Conservation (phyloP, 2,797 vertebrate species). For the Meriones psammophilus region DNA sequence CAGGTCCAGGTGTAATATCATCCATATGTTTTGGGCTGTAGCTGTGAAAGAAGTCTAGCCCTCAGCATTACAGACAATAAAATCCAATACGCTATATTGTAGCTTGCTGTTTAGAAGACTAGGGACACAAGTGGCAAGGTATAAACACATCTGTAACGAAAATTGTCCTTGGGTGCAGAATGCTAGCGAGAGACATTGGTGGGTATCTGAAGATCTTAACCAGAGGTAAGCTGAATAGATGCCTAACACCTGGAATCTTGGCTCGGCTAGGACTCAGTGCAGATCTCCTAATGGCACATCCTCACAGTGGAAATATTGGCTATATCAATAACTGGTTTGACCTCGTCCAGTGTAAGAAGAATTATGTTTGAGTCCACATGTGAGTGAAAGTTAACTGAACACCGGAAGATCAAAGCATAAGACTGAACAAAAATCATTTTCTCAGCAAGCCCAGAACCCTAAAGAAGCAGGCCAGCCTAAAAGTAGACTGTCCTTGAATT, state of each 20-base stretch:
- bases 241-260: neutral
- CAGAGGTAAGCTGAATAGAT: neutral
- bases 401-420: neutral
- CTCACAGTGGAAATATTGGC: neutral
- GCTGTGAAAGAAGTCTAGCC: constrained; percentile 35
- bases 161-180: constrained; percentile 13
- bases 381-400: neutral
- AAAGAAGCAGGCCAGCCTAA: constrained; percentile 33
- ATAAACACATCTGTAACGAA: neutral
- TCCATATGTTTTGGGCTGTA: constrained; percentile 71
- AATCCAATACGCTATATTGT: neutral
- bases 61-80: constrained; percentile 43
- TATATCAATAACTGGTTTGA: neutral
- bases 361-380: neutral
- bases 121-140: neutral
- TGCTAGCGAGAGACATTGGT: neutral
- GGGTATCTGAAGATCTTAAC: neutral
- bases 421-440: neutral
- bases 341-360: neutral
- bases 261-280: neutral
- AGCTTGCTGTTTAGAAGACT: constrained; percentile 14
- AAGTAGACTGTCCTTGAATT: constrained; percentile 35
- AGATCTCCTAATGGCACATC: neutral
- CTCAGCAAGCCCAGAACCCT: neutral
- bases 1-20: constrained; percentile 71